phyloP scores from a whole-genome alignment of 2,888 invertebrate species.

The Synergus itoensis region DNA sequence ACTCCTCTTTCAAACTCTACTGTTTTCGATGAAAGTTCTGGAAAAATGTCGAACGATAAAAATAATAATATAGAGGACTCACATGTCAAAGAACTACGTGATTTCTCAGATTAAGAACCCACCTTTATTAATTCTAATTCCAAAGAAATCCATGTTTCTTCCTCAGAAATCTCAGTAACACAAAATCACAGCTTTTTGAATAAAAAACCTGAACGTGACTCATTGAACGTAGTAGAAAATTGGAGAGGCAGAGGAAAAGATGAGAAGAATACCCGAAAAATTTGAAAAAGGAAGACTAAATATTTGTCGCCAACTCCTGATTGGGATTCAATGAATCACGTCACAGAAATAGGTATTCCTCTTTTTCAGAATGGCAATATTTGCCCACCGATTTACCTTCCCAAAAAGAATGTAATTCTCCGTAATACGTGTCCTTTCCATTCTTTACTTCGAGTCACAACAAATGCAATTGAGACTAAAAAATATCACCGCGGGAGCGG shows the following conservation, averaged over 20 bases:
- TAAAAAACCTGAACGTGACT: no score
- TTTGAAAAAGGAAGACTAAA: background rate
- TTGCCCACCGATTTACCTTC: background rate
- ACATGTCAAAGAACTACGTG: no score
- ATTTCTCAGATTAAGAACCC: no score
- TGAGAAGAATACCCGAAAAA: background rate
- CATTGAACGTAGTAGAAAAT: background rate
- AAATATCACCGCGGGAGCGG: no score
- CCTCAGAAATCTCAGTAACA: no score
- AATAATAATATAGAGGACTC: no score
- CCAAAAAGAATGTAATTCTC: background rate
- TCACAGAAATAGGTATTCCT: constrained; percentile 2
- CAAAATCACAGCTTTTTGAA: no score
- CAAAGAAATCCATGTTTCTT: no score
- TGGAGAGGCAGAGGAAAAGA: background rate
- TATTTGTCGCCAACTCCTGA: constrained; percentile 3
- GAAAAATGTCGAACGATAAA: no score
- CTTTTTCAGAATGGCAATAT: constrained; percentile 16
- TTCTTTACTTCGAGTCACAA: background rate
- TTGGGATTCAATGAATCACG: background rate
- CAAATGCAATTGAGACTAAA: background rate
- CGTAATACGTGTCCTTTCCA: background rate
- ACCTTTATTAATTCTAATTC: no score
- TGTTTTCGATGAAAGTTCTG: no score
- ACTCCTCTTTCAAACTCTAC: no score